Conservation (phyloP, 2,888 invertebrate genomes). For the Ormyrus pomaceus region DNA sequence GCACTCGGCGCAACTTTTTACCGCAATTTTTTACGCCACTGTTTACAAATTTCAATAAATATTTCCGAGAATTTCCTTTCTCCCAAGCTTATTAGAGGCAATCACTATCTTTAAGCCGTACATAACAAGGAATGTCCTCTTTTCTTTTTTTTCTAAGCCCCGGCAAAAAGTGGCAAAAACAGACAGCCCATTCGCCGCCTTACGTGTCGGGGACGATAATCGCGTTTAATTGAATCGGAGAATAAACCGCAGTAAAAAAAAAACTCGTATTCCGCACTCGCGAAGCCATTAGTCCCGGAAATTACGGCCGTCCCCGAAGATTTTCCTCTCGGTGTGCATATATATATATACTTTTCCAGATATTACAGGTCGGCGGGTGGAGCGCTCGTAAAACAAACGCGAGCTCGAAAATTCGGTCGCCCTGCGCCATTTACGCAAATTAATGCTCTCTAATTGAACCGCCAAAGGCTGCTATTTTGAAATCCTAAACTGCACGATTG, state of each 20-base stretch:
- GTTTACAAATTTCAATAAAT: neutral
- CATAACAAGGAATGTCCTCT: too few species aligned
- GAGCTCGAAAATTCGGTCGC: constrained; percentile 1
- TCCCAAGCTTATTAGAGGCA: too few species aligned
- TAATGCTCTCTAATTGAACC: constrained; percentile 38
- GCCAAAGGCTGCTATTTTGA: constrained; percentile 19
- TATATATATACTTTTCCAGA: neutral
- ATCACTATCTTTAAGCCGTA: too few species aligned
- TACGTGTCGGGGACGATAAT: neutral
- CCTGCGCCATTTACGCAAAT: constrained; percentile 22
- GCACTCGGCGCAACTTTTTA: too few species aligned
- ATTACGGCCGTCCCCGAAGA: constrained; percentile 4
- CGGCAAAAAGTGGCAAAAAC: too few species aligned
- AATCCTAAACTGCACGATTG: constrained; percentile 4
- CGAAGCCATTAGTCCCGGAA: constrained; percentile 14
- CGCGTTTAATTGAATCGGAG: neutral
- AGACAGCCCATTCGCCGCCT: too few species aligned
- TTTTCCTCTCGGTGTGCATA: constrained; percentile 2
- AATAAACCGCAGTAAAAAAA: neutral
- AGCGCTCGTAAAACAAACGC: constrained; percentile 18
- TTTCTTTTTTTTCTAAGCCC: too few species aligned
- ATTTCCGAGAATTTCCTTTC: too few species aligned
- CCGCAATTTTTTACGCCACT: neutral
- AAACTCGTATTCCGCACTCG: too few species aligned
- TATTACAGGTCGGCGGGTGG: neutral